Conservation (phyloP, 1,140 invertebrate species). For the Zaprionus taronus region DNA sequence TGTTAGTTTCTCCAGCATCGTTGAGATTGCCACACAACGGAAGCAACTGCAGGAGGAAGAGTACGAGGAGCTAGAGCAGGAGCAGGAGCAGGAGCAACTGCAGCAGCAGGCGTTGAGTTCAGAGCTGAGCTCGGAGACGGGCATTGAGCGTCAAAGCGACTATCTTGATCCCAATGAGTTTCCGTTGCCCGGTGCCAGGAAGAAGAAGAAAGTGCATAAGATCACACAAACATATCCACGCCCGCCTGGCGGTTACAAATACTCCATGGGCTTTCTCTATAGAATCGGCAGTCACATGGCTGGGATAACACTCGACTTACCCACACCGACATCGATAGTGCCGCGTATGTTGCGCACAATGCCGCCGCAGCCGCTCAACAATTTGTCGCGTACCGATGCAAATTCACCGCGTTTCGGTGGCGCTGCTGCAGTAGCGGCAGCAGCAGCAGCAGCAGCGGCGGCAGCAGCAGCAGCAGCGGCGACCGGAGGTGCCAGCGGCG, state of each 20-base stretch:
- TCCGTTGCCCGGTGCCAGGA: constrained; percentile 24
- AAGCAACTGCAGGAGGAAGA: neutral
- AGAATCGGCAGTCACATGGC: constrained; percentile 61
- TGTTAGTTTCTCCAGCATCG: neutral
- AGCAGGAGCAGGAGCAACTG: constrained; percentile 1
- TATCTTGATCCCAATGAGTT: constrained; percentile 36
- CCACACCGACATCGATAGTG: constrained; percentile 65
- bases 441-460: constrained; percentile 26
- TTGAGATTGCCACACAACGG: neutral
- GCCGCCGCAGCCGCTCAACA: constrained; percentile 22
- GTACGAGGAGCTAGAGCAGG: neutral
- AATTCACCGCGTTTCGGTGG: constrained; percentile 39
- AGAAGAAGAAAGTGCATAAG: constrained; percentile 27
- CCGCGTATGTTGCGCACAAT: constrained; percentile 52
- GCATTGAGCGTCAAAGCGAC: constrained; percentile 10
- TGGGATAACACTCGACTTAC: constrained; percentile 55
- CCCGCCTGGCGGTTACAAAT: constrained; percentile 71
- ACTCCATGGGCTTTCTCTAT: constrained; percentile 71
- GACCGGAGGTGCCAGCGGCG: constrained; percentile 1
- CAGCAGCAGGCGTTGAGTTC: constrained; percentile 12
- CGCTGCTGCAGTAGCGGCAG: constrained; percentile 22
- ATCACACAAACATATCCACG: constrained; percentile 51
- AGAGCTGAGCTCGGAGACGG: constrained; percentile 10
- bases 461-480: constrained; percentile 8
- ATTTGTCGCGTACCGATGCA: constrained; percentile 15